Evolutionary conservation across 1,140 invertebrate species (phyloP).

Genomic region (Hyposmocoma kahamanoa): DNA sequence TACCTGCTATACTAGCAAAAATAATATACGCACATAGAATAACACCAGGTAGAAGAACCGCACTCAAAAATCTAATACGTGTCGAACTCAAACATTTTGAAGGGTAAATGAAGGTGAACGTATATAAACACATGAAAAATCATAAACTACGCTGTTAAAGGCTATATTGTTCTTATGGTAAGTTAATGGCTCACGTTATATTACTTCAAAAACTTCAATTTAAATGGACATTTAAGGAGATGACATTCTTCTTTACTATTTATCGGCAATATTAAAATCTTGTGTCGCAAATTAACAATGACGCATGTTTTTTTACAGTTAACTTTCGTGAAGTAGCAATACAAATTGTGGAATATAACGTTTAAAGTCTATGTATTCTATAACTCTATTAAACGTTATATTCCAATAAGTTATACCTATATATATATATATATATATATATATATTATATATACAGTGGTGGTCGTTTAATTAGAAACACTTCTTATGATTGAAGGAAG

Average conservation of each 20-base stretch:
- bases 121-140: constrained; percentile 11
- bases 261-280: background rate
- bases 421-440: too few species aligned
- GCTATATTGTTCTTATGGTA: background rate
- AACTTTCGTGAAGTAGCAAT: background rate
- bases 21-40: background rate
- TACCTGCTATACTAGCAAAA: background rate
- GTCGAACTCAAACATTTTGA: constrained; percentile 8
- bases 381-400: too few species aligned
- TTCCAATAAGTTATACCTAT: too few species aligned
- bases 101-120: constrained; percentile 33
- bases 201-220: background rate
- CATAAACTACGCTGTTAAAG: constrained; percentile 1
- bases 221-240: background rate
- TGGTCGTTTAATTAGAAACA: too few species aligned
- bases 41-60: background rate
- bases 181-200: too few species aligned
- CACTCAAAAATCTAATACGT: too few species aligned
- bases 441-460: too few species aligned
- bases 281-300: background rate
- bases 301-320: background rate
- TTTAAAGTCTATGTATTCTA: too few species aligned
- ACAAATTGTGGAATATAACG: background rate
- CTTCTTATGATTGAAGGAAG: too few species aligned
- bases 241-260: background rate